Evolutionary conservation across 2,113 vertebrate genomes (phyloP).

Genomic region (Stigmatopora argus): DNA sequence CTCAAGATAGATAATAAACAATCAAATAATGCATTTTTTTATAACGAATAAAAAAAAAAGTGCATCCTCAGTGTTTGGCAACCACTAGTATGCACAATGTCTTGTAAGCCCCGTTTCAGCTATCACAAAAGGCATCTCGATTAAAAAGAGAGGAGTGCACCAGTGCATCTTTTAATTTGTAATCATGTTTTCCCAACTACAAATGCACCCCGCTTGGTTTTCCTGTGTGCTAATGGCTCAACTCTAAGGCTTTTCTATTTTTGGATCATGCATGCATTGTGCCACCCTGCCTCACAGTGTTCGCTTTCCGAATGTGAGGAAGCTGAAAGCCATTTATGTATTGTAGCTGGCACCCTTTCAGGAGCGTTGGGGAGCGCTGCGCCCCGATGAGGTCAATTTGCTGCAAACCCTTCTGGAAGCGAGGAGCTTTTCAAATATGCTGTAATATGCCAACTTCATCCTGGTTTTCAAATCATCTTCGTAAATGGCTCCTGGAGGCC

Average conservation of each 20-base stretch:
- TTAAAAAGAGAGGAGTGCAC: background rate
- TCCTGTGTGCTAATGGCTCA: slow-evolving; percentile 15
- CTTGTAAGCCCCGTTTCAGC: background rate
- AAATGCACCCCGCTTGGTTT: background rate
- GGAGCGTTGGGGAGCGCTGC: slow-evolving; percentile 41
- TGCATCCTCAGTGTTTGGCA: background rate
- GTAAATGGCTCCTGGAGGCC: background rate
- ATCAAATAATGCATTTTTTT: background rate
- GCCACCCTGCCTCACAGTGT: slow-evolving; percentile 48
- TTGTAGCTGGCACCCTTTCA: slow-evolving; percentile 50
- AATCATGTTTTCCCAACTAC: background rate
- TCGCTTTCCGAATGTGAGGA: slow-evolving; percentile 44
- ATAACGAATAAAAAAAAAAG: background rate
- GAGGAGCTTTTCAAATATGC: slow-evolving; percentile 42
- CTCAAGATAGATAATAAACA: background rate
- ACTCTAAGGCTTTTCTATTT: slow-evolving; percentile 58
- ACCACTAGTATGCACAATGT: background rate
- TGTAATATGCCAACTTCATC: slow-evolving; percentile 36
- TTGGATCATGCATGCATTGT: slow-evolving; percentile 57
- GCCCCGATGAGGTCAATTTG: slow-evolving; percentile 38
- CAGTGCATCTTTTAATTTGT: background rate
- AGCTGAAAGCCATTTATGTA: slow-evolving; percentile 53
- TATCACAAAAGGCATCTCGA: background rate
- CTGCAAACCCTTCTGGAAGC: slow-evolving; percentile 41
- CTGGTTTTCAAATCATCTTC: slow-evolving; percentile 45